phyloP scores from a whole-genome alignment of 2,797 vertebrate genomes.

The Uromys caudimaculatus region DNA sequence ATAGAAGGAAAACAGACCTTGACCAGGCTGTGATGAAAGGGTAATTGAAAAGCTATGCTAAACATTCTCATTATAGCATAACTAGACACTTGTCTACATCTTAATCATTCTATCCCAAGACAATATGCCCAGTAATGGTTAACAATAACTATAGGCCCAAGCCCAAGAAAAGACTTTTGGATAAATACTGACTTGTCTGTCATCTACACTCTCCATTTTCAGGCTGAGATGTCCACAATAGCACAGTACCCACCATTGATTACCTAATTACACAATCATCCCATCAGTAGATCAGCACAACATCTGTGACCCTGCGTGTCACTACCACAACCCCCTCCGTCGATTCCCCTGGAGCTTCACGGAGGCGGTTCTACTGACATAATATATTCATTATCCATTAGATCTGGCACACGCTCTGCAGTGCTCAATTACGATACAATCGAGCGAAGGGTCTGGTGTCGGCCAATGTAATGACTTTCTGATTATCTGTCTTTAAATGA shows the following conservation, averaged over 20 bases:
- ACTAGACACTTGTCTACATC: slow-evolving; percentile 10
- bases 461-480: slow-evolving; percentile 98
- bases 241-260: slow-evolving; percentile 87
- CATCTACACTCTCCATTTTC: slow-evolving; percentile 70
- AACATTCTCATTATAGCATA: neutral
- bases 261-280: slow-evolving; percentile 89
- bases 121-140: neutral
- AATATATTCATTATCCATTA: slow-evolving; percentile 96
- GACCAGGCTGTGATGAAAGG: neutral
- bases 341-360: slow-evolving; percentile 85
- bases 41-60: neutral
- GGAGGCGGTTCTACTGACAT: slow-evolving; percentile 90
- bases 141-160: slow-evolving; percentile 67
- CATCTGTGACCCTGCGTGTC: slow-evolving; percentile 88
- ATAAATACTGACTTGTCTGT: slow-evolving; percentile 45
- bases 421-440: slow-evolving; percentile 97
- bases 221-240: slow-evolving; percentile 81
- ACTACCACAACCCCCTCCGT: slow-evolving; percentile 78
- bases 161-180: slow-evolving; percentile 53
- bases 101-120: slow-evolving; percentile 36
- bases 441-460: slow-evolving; percentile 91
- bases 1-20: neutral
- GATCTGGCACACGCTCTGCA: slow-evolving; percentile 95
- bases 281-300: slow-evolving; percentile 88
- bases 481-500: slow-evolving; percentile 99